Evolutionary conservation across 2,888 invertebrate species (phyloP).

Genomic region (Limnephilus marmoratus): DNA sequence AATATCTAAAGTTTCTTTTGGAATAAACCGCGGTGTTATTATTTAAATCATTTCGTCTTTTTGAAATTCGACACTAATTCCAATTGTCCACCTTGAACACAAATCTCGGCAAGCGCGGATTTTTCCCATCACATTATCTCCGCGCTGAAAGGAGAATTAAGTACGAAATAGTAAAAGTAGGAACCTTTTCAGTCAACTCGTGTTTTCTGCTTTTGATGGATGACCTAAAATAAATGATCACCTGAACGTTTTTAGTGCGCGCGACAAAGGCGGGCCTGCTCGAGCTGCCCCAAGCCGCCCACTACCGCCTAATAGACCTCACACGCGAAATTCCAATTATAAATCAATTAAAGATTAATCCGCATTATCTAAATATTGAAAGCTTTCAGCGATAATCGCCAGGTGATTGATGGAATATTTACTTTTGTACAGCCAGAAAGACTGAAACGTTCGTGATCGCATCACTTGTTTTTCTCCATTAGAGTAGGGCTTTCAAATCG

Average conservation of each 20-base stretch:
- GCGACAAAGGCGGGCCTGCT: not conserved
- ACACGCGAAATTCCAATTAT: not conserved
- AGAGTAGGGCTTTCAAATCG: not conserved
- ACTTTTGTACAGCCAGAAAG: not conserved
- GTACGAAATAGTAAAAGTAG: not conserved
- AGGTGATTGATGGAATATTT: not conserved
- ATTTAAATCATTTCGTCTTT: not conserved
- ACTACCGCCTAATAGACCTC: not conserved
- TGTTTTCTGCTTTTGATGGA: not conserved
- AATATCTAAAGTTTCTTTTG: no score
- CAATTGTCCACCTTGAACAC: not conserved
- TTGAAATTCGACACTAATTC: not conserved
- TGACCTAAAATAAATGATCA: not conserved
- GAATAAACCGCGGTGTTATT: no score
- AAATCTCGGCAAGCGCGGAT: not conserved
- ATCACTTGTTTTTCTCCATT: not conserved
- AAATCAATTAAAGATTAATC: not conserved
- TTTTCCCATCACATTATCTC: not conserved
- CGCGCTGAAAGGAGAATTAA: not conserved
- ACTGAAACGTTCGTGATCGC: not conserved
- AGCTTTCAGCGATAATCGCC: not conserved
- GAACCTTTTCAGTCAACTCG: not conserved
- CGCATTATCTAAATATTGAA: not conserved
- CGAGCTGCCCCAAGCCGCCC: not conserved
- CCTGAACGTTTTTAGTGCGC: not conserved